These are phyloP conservation scores for Sterrhoptilus dennistouni DNA, from an alignment of 2,113 vertebrate species.

Conservation along the genomic window DNA sequence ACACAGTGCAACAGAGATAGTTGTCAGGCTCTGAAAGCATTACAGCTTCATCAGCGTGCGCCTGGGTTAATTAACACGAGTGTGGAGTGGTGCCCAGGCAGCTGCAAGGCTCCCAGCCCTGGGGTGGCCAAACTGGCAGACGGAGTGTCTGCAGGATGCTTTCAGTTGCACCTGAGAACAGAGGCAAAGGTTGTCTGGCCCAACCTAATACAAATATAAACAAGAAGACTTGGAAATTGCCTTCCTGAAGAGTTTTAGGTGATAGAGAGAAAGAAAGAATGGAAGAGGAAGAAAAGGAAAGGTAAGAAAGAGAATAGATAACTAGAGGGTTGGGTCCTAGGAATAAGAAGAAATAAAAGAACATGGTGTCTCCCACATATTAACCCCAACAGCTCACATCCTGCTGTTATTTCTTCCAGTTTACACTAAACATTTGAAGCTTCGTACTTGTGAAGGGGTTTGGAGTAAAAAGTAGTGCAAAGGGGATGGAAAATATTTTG, in stretches of 20 bases:
- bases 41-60: neutral
- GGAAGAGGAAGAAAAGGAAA: neutral
- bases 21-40: neutral
- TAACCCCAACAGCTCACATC: neutral
- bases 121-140: neutral
- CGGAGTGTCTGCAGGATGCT: rapidly evolving
- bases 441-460: neutral
- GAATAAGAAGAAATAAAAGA: neutral
- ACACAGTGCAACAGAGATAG: neutral
- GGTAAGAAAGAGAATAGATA: neutral
- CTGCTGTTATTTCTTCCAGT: neutral
- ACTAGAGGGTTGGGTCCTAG: neutral
- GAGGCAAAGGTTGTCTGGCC: neutral
- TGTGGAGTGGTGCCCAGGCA: neutral
- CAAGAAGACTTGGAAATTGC: neutral
- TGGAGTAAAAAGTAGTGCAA: neutral
- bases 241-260: neutral
- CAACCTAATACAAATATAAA: neutral
- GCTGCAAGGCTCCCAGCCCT: neutral
- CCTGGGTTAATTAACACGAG: neutral
- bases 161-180: neutral
- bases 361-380: rapidly evolving
- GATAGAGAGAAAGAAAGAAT: neutral
- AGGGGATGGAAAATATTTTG: neutral
- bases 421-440: neutral